Evolutionary conservation across 2,888 invertebrate genomes (phyloP).

Genomic region (Drosophila mercatorum): DNA sequence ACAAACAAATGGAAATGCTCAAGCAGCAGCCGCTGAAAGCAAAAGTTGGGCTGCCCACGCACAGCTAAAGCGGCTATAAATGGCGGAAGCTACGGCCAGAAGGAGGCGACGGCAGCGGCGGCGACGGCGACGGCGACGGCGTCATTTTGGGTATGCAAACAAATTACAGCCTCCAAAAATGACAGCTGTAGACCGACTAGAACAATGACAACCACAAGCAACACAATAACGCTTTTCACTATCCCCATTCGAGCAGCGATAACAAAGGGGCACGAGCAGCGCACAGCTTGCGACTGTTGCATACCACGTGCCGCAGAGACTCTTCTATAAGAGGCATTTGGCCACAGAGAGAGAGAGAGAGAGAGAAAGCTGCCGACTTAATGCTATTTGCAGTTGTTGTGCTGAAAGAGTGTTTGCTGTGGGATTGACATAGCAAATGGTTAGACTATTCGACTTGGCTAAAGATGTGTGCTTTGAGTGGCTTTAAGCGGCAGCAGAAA

Average conservation of each 20-base stretch:
- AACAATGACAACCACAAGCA: slow-evolving; percentile 60
- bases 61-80: slow-evolving; percentile 45
- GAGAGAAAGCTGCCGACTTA: not conserved
- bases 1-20: slow-evolving; percentile 69
- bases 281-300: slow-evolving; percentile 11
- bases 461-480: no score
- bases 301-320: slow-evolving; percentile 20
- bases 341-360: no score
- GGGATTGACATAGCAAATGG: not conserved
- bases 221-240: slow-evolving; percentile 45
- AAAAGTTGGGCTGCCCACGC: slow-evolving; percentile 66
- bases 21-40: slow-evolving; percentile 75
- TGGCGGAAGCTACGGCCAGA: not conserved
- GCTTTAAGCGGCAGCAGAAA: no score
- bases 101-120: not conserved
- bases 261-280: slow-evolving; percentile 13
- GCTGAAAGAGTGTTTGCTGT: not conserved
- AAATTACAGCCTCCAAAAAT: slow-evolving; percentile 72
- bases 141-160: slow-evolving; percentile 41
- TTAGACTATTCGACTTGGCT: no score
- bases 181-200: slow-evolving; percentile 68
- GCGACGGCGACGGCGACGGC: not conserved
- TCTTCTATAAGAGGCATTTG: not conserved
- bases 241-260: not conserved
- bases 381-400: not conserved